Evolutionary conservation across 2,888 invertebrate genomes (phyloP), one percentile per base, ranked within the genome.

Genomic region (Charanyca ferruginea): DNA sequence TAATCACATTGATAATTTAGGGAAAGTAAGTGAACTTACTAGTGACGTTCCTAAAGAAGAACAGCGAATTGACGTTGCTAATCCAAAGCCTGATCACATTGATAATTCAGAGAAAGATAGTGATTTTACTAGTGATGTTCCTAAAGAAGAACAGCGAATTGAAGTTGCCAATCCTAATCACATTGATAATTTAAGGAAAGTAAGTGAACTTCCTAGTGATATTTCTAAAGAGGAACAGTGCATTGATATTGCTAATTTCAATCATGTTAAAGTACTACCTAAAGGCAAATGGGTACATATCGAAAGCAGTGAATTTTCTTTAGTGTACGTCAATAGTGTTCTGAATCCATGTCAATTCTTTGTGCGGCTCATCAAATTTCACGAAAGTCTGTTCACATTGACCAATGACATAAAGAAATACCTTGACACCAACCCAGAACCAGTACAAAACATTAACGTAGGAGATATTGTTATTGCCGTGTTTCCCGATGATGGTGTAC

Each of bases 391-490:
- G 64, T 79, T 83, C 1, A 79, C 82, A 20, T 81, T 96, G 25
- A 68, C 92, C 9, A 88, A 90, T 66, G 95, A 96, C 59, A 95
- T 96, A 35, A 85, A 92, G 73, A 87, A 87, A 42, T 88, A 94
- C 52, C 83, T 90, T 0, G 68, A 83, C 48, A 88, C 78, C 1
- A 85, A 86, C 42, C 83, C 83, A 3, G 74, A 84, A 25, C 79
- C 82, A 6, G 62, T 89, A 23, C 66, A 79, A 22, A 80, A 87
- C 13, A 77, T 95, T 2, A 79, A 83, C 42, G 80, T 87, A 58
- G 95, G 94, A 7, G 94, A 95, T 70, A 91, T 95, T 57, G 96
- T 96, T 57, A 77, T 96, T 35, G 96, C 96, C 0, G 92, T 93
- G 86, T 96, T 95, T 74, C 92, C 95, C 0, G 93, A 92, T 16